Evolutionary conservation across 2,797 vertebrate species (phyloP), one percentile per base, ranked within the genome.

Genomic region (Hydrocynus forskahlii): DNA sequence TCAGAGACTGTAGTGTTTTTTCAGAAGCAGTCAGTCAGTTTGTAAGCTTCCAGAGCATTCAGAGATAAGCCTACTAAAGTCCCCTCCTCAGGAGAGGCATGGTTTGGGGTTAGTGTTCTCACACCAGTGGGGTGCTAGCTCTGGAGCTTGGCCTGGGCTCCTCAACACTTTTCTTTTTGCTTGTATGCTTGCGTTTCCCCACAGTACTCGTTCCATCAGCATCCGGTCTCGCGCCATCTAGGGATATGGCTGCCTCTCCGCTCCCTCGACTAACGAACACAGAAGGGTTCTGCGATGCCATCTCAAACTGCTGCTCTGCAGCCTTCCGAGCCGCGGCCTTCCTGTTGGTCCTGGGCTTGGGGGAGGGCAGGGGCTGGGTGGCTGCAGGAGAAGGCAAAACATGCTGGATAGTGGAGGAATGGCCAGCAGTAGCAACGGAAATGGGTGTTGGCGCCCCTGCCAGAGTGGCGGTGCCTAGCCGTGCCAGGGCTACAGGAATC

Each of bases 401-500:
- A 74, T 69, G 85, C 21, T 59, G 88, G 84, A 68, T 75, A 59
- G 81, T 76, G 50, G 84, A 86, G 72, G 80, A 64, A 43, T 69
- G 63, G 55, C 50, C 21, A 48, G 68, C 48, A 2, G 76, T 1
- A 45, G 77, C 40, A 54, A 66, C 72, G 14, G 55, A 81, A 63
- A 69, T 74, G 83, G 23, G 73, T 5, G 10, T 85, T 81, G 50
- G 81, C 76, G 67, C 29, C 45, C 86, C 77, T 0, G 84, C 92
- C 79, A 90, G 85, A 9, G 95, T 91, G 0, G 90, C 89, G 19
- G 95, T 97, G 86, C 96, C 97, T 59, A 97, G 93, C 72, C 82
- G 90, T 52, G 94, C 96, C 91, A 97, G 89, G 7, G 92, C 94
- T 90, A 97, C 95, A 0, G 97, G 97, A 76, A 97, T 97, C 91